Base-by-base conservation (phyloP, 2,113 vertebrate species). In the Podarcis muralis region DNA sequence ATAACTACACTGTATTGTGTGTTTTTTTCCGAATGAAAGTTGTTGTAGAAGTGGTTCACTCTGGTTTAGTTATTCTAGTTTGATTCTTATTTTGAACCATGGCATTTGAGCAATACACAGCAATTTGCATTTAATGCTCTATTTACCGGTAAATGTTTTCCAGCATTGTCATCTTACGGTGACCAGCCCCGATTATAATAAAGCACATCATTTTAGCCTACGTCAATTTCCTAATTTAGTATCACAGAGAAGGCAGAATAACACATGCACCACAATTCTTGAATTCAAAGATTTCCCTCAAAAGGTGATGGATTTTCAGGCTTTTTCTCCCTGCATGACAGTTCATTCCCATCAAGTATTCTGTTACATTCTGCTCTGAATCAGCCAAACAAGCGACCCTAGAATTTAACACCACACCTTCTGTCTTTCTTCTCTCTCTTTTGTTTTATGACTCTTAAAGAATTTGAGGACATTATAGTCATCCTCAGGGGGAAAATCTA, bases 221-320 rank as follows among this genome's bases (percentile, higher is more conserved):
- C 85, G 72, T 90, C 91, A 43, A 7, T 87, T 88, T 92, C 74
- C 66, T 91, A 81, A 30, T 91, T 80, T 88, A 85, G 84, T 68
- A 79, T 57, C 22, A 65, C 30, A 85, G 1, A 72, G 77, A n/a
- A 92, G 90, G 59, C 86, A 84, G 27, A 89, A 83, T 85, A 92
- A 91, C 90, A 82, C 84, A 81, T 88, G 27, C 80, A 84, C 71
- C 53, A 48, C 84, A 79, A n/a, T 92, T 93, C 80, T 89, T 89
- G 84, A 90, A 95, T 94, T 93, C 93, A 92, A 0, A 89, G 43
- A 88, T 93, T 93, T 84, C 87, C 88, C 87, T 94, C 85, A 15
- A 9, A 93, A 96, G 85, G 92, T 95, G 94, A 95, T 95, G 90
- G 91, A 95, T 93, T 92, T 92, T 95, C 90, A 90, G 86, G 7